Evolutionary conservation across 2,888 invertebrate genomes (phyloP), one percentile per base, ranked within the genome.

Genomic region (Theodoxus fluviatilis): DNA sequence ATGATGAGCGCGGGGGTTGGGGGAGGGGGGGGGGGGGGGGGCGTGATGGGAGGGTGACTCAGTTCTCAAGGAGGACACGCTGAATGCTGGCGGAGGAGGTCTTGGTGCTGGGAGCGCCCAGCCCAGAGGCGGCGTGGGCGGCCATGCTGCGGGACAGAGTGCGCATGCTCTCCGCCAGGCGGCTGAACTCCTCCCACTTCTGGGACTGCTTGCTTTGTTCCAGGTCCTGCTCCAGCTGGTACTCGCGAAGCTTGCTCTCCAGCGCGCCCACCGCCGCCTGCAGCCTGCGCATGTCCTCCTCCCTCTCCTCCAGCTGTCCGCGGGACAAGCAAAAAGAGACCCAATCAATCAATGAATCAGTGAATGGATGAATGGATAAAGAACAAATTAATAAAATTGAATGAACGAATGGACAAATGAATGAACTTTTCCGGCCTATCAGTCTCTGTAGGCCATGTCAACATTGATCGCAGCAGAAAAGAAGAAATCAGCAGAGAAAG

Each of bases 121-220:
- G 33, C 18, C 69, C 63, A 2, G 70, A 49, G 3, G 69, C 31
- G 9, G 70, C 38, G 57, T 75, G 65, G 3, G 66, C 33, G 18
- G 75, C 75, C 85, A 85, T 85, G 4, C 79, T 77, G 67, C 79
- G 78, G 1, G 85, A 84, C 52, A 86, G 73, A 4, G 75, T 78
- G 68, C 84, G 79, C 86, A 87, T 86, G 74, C 81, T 84, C 66
- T 86, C 85, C 0, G 87, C 86, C 65, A 87, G 77, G n/a, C 80
- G 78, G 47, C 81, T 81, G 74, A 87, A 85, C 77, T 87, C 87
- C 57, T 82, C 81, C 87, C 87, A 87, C 70, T 84, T 84, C 76
- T 86, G 85, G 40, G 75, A 80, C 74, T 87, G 85, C 25, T 83
- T 71, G 1, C 79, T 75, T 4, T 76, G 73, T 71, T 86, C 83